Evolutionary conservation across 2,797 vertebrate species (phyloP).

Genomic region (Xiphophorus birchmanni): DNA sequence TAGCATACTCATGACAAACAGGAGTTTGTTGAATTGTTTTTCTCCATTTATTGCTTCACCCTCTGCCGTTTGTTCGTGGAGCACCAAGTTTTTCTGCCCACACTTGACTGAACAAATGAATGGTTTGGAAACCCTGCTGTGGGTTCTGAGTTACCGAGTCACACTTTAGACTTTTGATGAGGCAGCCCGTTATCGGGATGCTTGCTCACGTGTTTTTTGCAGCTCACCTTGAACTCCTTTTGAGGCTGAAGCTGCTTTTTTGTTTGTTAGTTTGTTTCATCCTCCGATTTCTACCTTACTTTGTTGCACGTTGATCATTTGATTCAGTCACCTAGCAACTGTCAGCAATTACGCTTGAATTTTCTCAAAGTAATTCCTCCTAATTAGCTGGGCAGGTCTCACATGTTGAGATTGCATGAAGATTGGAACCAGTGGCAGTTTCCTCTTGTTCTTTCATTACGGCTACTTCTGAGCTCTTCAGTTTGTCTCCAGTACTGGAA

Average conservation of each 20-base stretch:
- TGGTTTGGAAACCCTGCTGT: slow-evolving; percentile 32
- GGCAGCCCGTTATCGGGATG: slow-evolving; percentile 17
- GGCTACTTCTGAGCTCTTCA: neutral
- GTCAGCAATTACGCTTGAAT: neutral
- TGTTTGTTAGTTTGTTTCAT: neutral
- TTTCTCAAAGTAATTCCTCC: slow-evolving; percentile 18
- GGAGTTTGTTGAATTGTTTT: slow-evolving; percentile 25
- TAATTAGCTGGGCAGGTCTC: slow-evolving; percentile 11
- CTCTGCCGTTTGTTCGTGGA: slow-evolving; percentile 21
- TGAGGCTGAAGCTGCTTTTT: neutral
- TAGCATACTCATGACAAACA: neutral
- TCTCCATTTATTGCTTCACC: slow-evolving; percentile 1
- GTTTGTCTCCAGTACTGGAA: neutral
- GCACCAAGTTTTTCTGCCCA: slow-evolving; percentile 15
- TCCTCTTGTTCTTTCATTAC: neutral
- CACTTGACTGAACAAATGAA: slow-evolving; percentile 27
- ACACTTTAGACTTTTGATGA: slow-evolving; percentile 29
- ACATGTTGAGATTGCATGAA: neutral
- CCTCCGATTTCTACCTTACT: neutral
- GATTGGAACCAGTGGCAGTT: neutral
- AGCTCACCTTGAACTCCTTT: slow-evolving; percentile 6
- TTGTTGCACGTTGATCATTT: slow-evolving; percentile 2
- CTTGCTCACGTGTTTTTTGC: neutral
- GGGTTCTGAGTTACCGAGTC: slow-evolving; percentile 12
- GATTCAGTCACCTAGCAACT: slow-evolving; percentile 39